These are phyloP conservation scores for Galagoides demidoff DNA, from an alignment of 2,797 vertebrate genomes.

Conservation along the genomic window DNA sequence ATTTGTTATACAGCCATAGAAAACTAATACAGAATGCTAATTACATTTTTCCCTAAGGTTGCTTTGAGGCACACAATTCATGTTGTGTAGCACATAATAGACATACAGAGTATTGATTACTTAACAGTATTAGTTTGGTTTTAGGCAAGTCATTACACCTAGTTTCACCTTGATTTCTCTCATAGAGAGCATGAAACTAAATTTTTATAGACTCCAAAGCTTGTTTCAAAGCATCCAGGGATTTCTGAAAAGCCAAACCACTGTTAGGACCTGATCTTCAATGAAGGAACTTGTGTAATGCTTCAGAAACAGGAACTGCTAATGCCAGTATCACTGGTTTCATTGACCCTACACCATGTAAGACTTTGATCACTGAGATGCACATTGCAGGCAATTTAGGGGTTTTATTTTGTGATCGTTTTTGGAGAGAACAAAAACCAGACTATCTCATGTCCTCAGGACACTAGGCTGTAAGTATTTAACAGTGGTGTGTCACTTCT, in stretches of 20 bases:
- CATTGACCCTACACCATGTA: neutral
- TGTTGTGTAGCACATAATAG: neutral
- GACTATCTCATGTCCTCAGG: slow-evolving; percentile 14
- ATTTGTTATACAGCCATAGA: slow-evolving; percentile 15
- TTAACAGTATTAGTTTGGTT: neutral
- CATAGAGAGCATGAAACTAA: neutral
- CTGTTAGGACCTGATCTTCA: neutral
- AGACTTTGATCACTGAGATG: neutral
- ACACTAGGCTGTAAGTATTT: slow-evolving; percentile 52
- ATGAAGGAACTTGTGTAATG: neutral
- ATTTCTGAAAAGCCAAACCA: slow-evolving; percentile 41
- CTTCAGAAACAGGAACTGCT: neutral
- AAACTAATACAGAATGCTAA: neutral
- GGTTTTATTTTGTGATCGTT: neutral
- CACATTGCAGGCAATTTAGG: neutral
- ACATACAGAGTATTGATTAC: neutral
- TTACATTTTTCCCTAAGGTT: neutral
- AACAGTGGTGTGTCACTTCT: slow-evolving; percentile 58
- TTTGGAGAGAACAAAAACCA: slow-evolving; percentile 54
- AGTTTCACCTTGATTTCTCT: neutral
- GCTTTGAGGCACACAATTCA: neutral
- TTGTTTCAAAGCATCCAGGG: neutral
- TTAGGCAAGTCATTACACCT: neutral
- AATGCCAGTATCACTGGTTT: neutral
- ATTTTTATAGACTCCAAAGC: slow-evolving; percentile 6